Evolutionary conservation across 2,113 vertebrate genomes (phyloP).

Genomic region (Labeo rohita): DNA sequence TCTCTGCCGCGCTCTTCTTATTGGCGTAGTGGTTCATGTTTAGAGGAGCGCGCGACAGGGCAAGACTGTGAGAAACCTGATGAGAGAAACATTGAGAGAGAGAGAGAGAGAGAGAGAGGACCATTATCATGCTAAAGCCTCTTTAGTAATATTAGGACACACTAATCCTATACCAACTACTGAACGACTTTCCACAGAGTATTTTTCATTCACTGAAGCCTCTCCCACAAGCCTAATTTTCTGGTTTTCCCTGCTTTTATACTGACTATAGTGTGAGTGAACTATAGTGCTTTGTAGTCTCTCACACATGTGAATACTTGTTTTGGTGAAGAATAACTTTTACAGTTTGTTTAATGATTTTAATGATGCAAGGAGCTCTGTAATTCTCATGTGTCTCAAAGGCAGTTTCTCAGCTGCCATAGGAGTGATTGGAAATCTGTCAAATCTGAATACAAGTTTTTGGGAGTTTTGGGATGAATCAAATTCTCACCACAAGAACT

Average conservation of each 20-base stretch:
- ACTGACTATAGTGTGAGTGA: too few relatives aligned
- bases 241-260: too few relatives aligned
- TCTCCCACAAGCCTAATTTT: too few relatives aligned
- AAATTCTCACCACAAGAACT: not conserved
- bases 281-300: too few relatives aligned
- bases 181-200: too few relatives aligned
- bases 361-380: not conserved
- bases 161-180: too few relatives aligned
- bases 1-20: conserved; percentile 94
- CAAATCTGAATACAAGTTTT: not conserved
- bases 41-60: conserved; percentile 68
- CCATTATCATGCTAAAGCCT: not conserved
- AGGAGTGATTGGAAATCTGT: not conserved
- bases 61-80: not conserved
- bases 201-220: too few relatives aligned
- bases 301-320: too few relatives aligned
- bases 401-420: too few relatives aligned
- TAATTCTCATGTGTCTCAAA: not conserved
- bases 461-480: not conserved
- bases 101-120: not conserved
- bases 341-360: too few relatives aligned
- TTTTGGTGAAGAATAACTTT: too few relatives aligned
- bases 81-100: not conserved
- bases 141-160: too few relatives aligned
- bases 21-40: conserved; percentile 96